phyloP scores from a whole-genome alignment of 2,797 vertebrate genomes.

The Otolemur crassicaudatus region DNA sequence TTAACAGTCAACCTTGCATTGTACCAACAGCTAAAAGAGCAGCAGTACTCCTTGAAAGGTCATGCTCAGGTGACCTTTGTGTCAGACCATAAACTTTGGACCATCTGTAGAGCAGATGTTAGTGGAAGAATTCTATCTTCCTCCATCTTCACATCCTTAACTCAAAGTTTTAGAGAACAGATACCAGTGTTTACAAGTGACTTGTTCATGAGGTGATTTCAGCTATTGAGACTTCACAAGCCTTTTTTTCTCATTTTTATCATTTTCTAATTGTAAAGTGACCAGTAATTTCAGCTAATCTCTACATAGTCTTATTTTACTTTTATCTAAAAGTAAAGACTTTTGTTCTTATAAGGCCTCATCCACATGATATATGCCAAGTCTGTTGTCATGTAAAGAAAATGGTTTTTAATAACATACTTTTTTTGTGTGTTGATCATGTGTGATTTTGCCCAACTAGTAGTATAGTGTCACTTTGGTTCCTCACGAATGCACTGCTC shows the following conservation, averaged over 20 bases:
- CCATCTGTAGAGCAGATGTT: background rate
- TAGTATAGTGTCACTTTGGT: constrained; percentile 60
- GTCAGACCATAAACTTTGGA: background rate
- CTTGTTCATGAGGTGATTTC: constrained; percentile 29
- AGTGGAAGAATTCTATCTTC: constrained; percentile 6
- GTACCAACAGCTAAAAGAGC: constrained; percentile 4
- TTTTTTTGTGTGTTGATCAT: background rate
- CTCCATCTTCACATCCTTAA: constrained; percentile 6
- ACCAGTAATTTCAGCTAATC: background rate
- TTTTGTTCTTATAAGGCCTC: background rate
- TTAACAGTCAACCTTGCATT: constrained; percentile 45
- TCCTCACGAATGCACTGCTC: constrained; percentile 74
- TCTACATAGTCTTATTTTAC: background rate
- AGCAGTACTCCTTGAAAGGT: constrained; percentile 5
- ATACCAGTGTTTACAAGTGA: background rate
- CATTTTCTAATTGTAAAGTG: constrained; percentile 39
- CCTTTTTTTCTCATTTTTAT: background rate
- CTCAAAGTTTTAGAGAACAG: constrained; percentile 31
- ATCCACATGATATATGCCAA: background rate
- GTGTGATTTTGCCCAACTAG: constrained; percentile 66
- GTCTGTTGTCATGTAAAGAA: constrained; percentile 30
- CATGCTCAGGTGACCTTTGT: background rate
- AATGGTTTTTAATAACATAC: constrained; percentile 45
- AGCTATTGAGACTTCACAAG: background rate
- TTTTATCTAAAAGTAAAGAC: background rate